Evolutionary conservation across 2,113 vertebrate species (phyloP).

Genomic region (Dolichallabes microphthalmus): DNA sequence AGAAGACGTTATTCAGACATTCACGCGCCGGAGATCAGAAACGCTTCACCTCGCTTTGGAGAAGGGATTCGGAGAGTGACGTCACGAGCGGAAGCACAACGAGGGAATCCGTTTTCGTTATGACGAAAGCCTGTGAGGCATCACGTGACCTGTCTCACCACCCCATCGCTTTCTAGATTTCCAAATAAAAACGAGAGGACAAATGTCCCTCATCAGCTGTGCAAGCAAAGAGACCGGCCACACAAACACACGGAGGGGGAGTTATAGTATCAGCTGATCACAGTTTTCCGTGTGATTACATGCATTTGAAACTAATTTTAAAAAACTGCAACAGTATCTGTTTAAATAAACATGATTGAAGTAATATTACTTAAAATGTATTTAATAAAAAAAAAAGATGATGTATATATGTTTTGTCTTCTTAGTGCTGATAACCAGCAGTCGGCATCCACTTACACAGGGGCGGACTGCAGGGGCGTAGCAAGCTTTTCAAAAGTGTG

Average conservation of each 20-base stretch:
- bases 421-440: no score
- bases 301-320: no score
- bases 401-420: no score
- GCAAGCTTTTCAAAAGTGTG: no score
- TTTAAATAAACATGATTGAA: no score
- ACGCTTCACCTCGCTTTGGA: neutral
- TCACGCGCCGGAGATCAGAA: neutral
- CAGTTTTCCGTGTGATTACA: no score
- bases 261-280: no score
- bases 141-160: neutral
- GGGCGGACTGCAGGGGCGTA: no score
- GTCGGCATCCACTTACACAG: no score
- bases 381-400: no score
- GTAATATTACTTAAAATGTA: no score
- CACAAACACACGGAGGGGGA: neutral
- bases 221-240: neutral
- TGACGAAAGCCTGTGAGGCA: neutral
- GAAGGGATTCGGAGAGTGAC: constrained; percentile 29
- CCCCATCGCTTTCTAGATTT: neutral
- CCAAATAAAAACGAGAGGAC: neutral
- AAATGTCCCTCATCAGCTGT: neutral
- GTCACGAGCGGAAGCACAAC: constrained; percentile 29
- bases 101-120: constrained; percentile 8
- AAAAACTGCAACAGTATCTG: no score
- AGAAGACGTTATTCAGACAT: neutral